A percentile compares a stretch with the other conserved stretches of the same genome.
phyloP scores from a whole-genome alignment of 2,888 invertebrate genomes.

The Volucella zonaria region DNA sequence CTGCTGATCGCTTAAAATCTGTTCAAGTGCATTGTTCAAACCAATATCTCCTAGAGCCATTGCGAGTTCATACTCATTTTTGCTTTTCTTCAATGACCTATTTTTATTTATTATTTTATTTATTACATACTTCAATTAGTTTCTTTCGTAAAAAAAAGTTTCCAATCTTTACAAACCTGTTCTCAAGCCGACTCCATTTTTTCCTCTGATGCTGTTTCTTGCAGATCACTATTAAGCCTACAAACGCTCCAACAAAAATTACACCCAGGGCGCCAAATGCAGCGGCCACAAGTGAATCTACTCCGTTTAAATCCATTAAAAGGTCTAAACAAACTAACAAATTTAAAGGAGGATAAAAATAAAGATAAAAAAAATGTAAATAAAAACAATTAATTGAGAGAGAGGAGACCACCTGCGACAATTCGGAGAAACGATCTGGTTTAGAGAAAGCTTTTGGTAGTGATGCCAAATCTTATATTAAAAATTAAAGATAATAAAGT shows the following conservation, averaged over 20 bases:
- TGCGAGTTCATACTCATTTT: slow-evolving; percentile 78
- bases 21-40: slow-evolving; percentile 84
- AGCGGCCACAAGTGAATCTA: slow-evolving; percentile 86
- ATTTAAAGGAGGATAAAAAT: slow-evolving; percentile 6
- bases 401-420: slow-evolving; percentile 37
- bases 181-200: slow-evolving; percentile 79
- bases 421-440: not conserved
- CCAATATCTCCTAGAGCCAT: slow-evolving; percentile 85
- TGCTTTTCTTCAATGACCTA: slow-evolving; percentile 59
- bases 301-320: slow-evolving; percentile 80
- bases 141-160: not conserved
- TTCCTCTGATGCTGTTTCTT: slow-evolving; percentile 83
- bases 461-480: slow-evolving; percentile 27
- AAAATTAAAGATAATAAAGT: not conserved
- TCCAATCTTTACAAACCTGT: slow-evolving; percentile 62
- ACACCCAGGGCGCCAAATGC: slow-evolving; percentile 87
- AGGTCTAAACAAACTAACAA: slow-evolving; percentile 7
- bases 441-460: slow-evolving; percentile 6
- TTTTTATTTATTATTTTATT: not conserved
- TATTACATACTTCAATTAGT: not conserved
- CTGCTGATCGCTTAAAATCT: slow-evolving; percentile 85
- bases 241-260: slow-evolving; percentile 87
- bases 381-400: slow-evolving; percentile 37
- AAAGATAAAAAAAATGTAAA: slow-evolving; percentile 22
- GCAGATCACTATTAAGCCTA: slow-evolving; percentile 86